phyloP scores from a whole-genome alignment of 1,140 invertebrate species.

The Sycobia sp. region DNA sequence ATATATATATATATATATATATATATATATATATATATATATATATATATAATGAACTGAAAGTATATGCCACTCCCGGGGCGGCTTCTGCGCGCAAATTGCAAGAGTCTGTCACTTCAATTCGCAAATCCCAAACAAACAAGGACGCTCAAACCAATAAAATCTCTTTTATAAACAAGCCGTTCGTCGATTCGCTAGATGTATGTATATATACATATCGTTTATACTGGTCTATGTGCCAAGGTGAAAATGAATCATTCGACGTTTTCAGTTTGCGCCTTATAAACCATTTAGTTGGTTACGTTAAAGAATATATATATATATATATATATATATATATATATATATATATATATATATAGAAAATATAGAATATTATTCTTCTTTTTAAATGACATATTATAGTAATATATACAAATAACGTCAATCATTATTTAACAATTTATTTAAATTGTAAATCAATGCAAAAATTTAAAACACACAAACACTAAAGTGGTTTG shows the following conservation, averaged over 20 bases:
- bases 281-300: no score
- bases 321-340: no score
- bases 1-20: no score
- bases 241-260: conserved; percentile 17
- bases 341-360: no score
- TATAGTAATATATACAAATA: neutral
- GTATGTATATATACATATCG: no score
- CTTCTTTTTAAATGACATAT: neutral
- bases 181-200: neutral
- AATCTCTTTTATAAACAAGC: conserved; percentile 14
- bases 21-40: no score
- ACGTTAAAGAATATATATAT: no score
- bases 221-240: neutral
- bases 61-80: conserved; percentile 2
- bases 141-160: conserved; percentile 13
- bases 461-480: no score
- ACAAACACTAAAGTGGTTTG: no score
- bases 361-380: neutral
- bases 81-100: conserved; percentile 15
- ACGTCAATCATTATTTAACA: neutral
- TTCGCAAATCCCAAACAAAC: conserved; percentile 18
- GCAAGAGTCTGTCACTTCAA: conserved; percentile 11
- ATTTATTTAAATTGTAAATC: no score
- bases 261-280: neutral
- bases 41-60: no score